Evolutionary conservation across 2,888 invertebrate genomes (phyloP).

Genomic region (Hydroisotoma schaefferi): DNA sequence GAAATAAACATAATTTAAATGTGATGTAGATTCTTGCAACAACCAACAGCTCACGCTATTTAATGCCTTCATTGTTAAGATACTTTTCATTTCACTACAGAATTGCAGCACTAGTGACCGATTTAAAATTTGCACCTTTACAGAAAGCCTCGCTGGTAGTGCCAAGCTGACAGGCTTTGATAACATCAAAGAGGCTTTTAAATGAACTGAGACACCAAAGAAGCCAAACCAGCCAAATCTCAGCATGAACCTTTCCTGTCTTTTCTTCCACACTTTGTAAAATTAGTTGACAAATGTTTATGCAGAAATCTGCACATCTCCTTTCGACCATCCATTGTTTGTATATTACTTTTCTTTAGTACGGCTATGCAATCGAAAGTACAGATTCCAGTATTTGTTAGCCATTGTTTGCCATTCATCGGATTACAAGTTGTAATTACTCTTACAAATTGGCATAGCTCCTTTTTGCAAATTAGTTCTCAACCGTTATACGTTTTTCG

Average conservation of each 20-base stretch:
- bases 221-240: conserved; percentile 3
- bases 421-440: neutral
- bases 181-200: neutral
- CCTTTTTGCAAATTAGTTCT: neutral
- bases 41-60: too few species aligned
- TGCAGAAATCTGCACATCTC: neutral
- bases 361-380: conserved; percentile 2
- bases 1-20: too few species aligned
- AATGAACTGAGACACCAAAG: neutral
- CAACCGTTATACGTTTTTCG: too few species aligned
- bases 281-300: conserved; percentile 1
- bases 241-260: conserved; percentile 7
- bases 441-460: conserved; percentile 4
- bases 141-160: neutral
- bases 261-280: neutral
- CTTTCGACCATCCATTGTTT: neutral
- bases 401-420: neutral
- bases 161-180: neutral
- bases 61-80: too few species aligned
- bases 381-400: conserved; percentile 5
- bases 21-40: too few species aligned
- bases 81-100: too few species aligned
- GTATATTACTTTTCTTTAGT: neutral
- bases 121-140: neutral
- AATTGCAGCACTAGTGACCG: neutral